Evolutionary conservation across 2,113 vertebrate species (phyloP), one percentile per base, ranked within the genome.

Genomic region (Gymnarchus niloticus): DNA sequence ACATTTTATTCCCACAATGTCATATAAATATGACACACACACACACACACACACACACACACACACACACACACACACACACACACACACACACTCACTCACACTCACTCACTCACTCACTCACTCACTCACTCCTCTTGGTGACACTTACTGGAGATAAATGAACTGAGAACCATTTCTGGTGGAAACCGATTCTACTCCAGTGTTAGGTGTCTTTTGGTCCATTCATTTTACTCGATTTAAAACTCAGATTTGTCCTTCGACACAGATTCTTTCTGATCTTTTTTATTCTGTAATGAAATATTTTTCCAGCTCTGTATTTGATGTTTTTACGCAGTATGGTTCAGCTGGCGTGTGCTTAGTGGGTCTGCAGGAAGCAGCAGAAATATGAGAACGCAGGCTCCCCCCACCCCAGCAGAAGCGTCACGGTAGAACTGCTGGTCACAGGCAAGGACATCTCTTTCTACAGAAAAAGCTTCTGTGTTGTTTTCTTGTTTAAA

Each of bases 61-160:
- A n/a, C n/a, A n/a, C n/a, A n/a, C n/a, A n/a, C n/a, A n/a, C n/a
- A n/a, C n/a, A n/a, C n/a, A n/a, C n/a, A n/a, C n/a, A n/a, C n/a
- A n/a, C n/a, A n/a, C n/a, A n/a, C n/a, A 57, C 41, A 54, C 81
- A 83, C 81, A 83, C 33, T 83, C 51, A 82, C 48, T 82, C 52
- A 54, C 52, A 54, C 6, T 54, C 52, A 7, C 6, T 54, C 6
- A 14, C 6, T 7, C 6, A 14, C 6, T 6, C 52, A 54, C 14
- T 54, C 52, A 7, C 44, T 23, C 33, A 77, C 44, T 46, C 12
- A 69, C 61, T 37, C 61, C 61, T 69, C 25, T 69, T 14, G 77
- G 77, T 80, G 44, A 80, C 77, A 80, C 33, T 37, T 69, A 69
- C 33, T 69, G n/a, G 0, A 14, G 28, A 41, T 25, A 14, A 69